Conservation (phyloP, 2,888 invertebrate genomes). For the Lomographa bimaculata region DNA sequence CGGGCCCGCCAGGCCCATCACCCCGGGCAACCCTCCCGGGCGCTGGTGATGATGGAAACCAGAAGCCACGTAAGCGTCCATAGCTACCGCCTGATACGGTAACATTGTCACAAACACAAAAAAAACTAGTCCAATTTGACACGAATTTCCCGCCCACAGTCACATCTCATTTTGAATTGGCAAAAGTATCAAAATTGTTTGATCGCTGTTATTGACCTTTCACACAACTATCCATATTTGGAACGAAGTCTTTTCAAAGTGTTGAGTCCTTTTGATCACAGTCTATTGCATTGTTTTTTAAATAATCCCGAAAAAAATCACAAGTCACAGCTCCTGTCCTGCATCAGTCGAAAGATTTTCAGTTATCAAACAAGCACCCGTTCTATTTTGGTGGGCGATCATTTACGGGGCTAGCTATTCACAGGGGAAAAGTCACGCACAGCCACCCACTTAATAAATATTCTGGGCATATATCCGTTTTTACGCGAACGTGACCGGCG, state of each 20-base stretch:
- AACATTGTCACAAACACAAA: slow-evolving; percentile 85
- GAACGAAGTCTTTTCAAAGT: neutral
- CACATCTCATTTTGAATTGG: slow-evolving; percentile 49
- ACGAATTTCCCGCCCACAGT: slow-evolving; percentile 50
- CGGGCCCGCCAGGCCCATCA: slow-evolving; percentile 83
- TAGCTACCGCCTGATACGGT: slow-evolving; percentile 94
- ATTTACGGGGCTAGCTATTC: slow-evolving; percentile 75
- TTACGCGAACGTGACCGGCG: slow-evolving; percentile 81
- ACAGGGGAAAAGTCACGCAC: slow-evolving; percentile 82
- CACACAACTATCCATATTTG: slow-evolving; percentile 10
- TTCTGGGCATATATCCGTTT: slow-evolving; percentile 85
- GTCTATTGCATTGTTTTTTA: slow-evolving; percentile 15
- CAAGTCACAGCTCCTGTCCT: slow-evolving; percentile 21
- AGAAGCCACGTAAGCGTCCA: slow-evolving; percentile 88
- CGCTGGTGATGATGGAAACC: slow-evolving; percentile 80
- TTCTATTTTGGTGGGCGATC: slow-evolving; percentile 73
- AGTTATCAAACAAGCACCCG: slow-evolving; percentile 72
- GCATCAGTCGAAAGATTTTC: slow-evolving; percentile 54
- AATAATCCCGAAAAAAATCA: slow-evolving; percentile 17
- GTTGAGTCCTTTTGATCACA: slow-evolving; percentile 13
- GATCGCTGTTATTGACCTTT: slow-evolving; percentile 34
- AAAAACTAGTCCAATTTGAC: slow-evolving; percentile 45
- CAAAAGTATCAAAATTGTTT: slow-evolving; percentile 43
- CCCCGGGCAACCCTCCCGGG: slow-evolving; percentile 78
- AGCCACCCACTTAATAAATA: slow-evolving; percentile 85